Evolutionary conservation across 2,888 invertebrate genomes (phyloP).

Genomic region (Ectobius pallidus): DNA sequence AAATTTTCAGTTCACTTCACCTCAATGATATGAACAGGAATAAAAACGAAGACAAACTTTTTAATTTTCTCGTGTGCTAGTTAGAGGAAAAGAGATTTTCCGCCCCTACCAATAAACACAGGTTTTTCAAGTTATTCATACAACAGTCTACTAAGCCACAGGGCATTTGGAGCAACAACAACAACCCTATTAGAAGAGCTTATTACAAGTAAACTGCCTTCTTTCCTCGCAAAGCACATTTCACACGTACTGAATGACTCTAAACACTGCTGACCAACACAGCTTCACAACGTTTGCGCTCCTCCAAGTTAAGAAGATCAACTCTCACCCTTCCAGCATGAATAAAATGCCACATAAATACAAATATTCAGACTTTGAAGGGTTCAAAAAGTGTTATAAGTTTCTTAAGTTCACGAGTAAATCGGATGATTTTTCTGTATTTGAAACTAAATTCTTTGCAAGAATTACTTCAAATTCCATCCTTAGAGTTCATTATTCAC

Average conservation of each 20-base stretch:
- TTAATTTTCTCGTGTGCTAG: conserved; percentile 30
- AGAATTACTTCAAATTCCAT: no score
- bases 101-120: conserved; percentile 22
- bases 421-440: no score
- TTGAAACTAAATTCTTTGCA: no score
- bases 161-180: conserved; percentile 16
- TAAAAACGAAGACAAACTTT: conserved; percentile 25
- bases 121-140: conserved; percentile 13
- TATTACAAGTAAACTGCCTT: conserved; percentile 28
- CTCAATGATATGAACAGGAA: conserved; percentile 27
- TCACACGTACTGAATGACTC: conserved; percentile 20
- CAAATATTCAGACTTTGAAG: no score
- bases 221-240: conserved; percentile 23
- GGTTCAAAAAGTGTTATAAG: no score
- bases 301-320: neutral
- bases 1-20: conserved; percentile 31
- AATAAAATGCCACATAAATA: no score
- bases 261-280: neutral
- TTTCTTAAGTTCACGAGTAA: no score
- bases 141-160: conserved; percentile 9
- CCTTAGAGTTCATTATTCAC: no score
- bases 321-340: neutral
- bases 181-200: conserved; percentile 28
- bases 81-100: conserved; percentile 20
- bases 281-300: neutral